Base-by-base conservation (phyloP, 2,797 vertebrate genomes). In the Eremophila alpestris region DNA sequence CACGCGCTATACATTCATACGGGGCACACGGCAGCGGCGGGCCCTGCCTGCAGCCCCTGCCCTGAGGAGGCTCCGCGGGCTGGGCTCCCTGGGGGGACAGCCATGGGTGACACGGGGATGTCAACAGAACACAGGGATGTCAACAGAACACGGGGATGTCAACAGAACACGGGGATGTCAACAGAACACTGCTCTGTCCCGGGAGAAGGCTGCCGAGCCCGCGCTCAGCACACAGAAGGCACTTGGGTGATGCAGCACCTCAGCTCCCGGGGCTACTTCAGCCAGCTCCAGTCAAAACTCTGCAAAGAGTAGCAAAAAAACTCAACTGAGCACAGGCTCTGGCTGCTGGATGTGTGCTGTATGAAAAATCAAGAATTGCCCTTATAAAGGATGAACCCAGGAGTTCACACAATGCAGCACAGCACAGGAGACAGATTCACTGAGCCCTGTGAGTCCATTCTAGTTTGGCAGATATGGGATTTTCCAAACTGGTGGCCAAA, bases 281-380 rank as follows among this genome's bases (percentile, higher is more conserved):
- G 73, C 87, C 87, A 89, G 45, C 87, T 89, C 87, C 87, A 89
- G 52, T 89, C 87, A 0, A 89, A 71, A 46, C 52, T 77, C 87
- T 89, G 80, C 45, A 40, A 41, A 45, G 14, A 77, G 13, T 1
- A 83, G 24, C n/a, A 41, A 30, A n/a, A 68, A 12, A 16, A 11
- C 13, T 36, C 36, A 64, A 16, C 7, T 70, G 38, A 83, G 45
- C 0, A 1, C 36, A 21, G 13, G 30, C 5, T 15, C 10, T 27
- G 23, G 13, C 13, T 13, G 7, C 11, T 15, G 48, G 8, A 4
- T 10, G 9, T 21, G 24, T 3, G 8, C 11, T 49, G 27, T 15
- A 22, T 36, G 82, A 36, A 27, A 58, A 52, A 29, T 38, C 54
- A 76, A 3, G 13, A n/a, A 45, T 1, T 20, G 16, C 27, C 54